A percentile compares a stretch with the other conserved stretches of the same genome.
phyloP scores from a whole-genome alignment of 64 coral and sea anemone species.

The Pocillopora verrucosa region DNA sequence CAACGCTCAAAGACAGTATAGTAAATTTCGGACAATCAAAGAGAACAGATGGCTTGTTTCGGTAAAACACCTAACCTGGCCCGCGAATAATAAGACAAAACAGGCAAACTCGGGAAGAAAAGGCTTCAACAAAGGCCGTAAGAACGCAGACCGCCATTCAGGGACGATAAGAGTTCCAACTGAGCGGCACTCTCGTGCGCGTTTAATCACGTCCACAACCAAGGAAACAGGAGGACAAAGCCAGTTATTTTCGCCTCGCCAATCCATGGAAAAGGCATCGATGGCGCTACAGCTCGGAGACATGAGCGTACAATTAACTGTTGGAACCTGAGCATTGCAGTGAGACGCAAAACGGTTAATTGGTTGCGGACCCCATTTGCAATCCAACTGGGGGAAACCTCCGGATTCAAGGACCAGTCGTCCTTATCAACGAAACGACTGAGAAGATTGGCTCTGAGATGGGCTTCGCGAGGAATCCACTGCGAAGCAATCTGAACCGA shows the following conservation, averaged over 20 bases:
- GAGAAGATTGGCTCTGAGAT: too few relatives aligned
- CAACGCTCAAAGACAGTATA: conserved; percentile 48
- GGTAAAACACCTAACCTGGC: conserved; percentile 51
- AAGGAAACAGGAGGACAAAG: not conserved
- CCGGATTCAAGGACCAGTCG: too few relatives aligned
- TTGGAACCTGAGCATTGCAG: conserved; percentile 40
- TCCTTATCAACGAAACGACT: too few relatives aligned
- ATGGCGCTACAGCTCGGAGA: conserved; percentile 33
- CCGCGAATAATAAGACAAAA: not conserved
- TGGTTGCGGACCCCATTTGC: conserved; percentile 18
- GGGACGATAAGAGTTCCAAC: conserved; percentile 51
- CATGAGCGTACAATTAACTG: conserved; percentile 38
- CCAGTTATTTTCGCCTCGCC: too few relatives aligned
- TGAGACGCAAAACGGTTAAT: conserved; percentile 47
- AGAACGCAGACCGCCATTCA: conserved; percentile 56
- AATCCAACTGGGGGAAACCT: not conserved
- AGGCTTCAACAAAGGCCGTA: conserved; percentile 50
- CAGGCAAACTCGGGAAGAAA: conserved; percentile 28
- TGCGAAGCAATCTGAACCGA: too few relatives aligned
- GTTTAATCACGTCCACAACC: conserved; percentile 48
- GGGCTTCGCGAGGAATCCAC: too few relatives aligned
- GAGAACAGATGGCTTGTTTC: conserved; percentile 21
- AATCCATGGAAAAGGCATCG: not conserved
- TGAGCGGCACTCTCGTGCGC: conserved; percentile 27
- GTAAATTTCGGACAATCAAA: conserved; percentile 55